Conservation (phyloP, 2,888 invertebrate species). For the Dione vanillae region DNA sequence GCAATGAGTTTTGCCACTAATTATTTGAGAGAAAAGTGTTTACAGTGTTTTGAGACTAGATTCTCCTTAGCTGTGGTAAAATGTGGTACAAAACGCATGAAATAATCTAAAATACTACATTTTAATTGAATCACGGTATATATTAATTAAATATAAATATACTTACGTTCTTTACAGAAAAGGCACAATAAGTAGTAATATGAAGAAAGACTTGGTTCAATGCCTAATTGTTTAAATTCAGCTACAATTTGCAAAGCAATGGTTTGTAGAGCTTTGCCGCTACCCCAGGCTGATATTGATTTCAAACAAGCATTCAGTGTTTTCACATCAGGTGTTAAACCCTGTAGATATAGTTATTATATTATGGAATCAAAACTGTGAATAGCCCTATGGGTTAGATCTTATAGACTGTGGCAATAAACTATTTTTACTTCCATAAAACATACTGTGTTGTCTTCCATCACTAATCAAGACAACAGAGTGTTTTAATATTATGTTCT, state of each 20-base stretch:
- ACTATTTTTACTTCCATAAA: too few relatives aligned
- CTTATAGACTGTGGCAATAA: too few relatives aligned
- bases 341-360: conserved; percentile 52
- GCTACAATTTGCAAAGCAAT: conserved; percentile 67
- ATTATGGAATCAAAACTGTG: too few relatives aligned
- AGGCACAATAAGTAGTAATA: conserved; percentile 89
- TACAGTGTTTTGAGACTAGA: too few relatives aligned
- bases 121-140: too few relatives aligned
- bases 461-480: too few relatives aligned
- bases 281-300: conserved; percentile 75
- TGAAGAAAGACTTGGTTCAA: conserved; percentile 89
- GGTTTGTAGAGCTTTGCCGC: conserved; percentile 66
- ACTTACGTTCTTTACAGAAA: conserved; percentile 89
- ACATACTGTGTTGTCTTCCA: too few relatives aligned
- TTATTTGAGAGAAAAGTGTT: background rate
- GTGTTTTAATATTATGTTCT: too few relatives aligned
- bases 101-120: too few relatives aligned
- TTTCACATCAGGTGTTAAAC: conserved; percentile 67
- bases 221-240: conserved; percentile 82
- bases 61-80: too few relatives aligned
- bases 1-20: background rate
- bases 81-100: too few relatives aligned
- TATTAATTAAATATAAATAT: background rate
- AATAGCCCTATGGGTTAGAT: too few relatives aligned
- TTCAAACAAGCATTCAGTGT: conserved; percentile 68